These are phyloP conservation scores for Dipodomys spectabilis DNA, from an alignment of 2,113 vertebrate genomes.

Conservation along the genomic window DNA sequence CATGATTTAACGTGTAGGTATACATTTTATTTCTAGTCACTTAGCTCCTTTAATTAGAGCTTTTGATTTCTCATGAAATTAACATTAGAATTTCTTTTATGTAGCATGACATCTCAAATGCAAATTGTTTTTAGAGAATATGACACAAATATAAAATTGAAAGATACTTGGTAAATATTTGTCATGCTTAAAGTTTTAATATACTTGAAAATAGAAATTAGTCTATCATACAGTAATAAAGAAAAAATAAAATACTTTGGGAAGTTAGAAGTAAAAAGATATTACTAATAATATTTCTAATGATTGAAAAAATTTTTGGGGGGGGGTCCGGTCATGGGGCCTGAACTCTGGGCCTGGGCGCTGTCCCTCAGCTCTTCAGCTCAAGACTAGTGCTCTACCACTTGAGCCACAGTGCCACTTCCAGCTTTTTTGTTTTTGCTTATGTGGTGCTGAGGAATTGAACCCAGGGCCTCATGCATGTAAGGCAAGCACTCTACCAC, in stretches of 20 bases:
- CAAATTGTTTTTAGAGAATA: not conserved
- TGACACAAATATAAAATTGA: not conserved
- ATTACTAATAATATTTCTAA: constrained; percentile 52
- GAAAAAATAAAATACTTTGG: not conserved
- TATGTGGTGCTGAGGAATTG: no score
- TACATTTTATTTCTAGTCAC: not conserved
- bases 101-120: not conserved
- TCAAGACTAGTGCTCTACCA: no score
- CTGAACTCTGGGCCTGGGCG: no score
- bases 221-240: constrained; percentile 37
- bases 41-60: constrained; percentile 2
- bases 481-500: no score
- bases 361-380: no score
- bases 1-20: not conserved
- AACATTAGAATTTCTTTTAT: not conserved
- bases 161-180: not conserved
- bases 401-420: no score
- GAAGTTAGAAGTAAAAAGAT: constrained; percentile 36
- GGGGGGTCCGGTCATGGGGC: no score
- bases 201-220: not conserved
- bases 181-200: constrained; percentile 47
- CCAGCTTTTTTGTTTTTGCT: no score
- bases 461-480: no score
- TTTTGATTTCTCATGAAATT: not conserved
- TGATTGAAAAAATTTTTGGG: not conserved